phyloP scores from a whole-genome alignment of 1,140 invertebrate genomes.

The Tyrophagus putrescentiae region DNA sequence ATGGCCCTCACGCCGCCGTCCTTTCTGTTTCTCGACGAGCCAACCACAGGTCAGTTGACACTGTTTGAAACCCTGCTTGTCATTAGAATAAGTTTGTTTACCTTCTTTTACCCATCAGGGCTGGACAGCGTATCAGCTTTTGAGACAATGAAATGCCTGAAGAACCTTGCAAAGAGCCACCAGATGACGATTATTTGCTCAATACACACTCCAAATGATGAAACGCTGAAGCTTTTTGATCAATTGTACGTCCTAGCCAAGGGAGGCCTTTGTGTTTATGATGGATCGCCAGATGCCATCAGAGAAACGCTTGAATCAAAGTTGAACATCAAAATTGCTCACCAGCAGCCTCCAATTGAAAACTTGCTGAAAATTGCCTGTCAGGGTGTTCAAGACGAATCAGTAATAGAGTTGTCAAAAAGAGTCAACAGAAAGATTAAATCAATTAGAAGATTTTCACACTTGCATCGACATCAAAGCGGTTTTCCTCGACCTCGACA shows the following conservation, averaged over 20 bases:
- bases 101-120: conserved; percentile 34
- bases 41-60: conserved; percentile 38
- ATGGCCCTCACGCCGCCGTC: conserved; percentile 51
- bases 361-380: not conserved
- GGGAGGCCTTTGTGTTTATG: conserved; percentile 8
- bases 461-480: not conserved
- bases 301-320: not conserved
- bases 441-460: not conserved
- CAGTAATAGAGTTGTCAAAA: not conserved
- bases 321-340: not conserved
- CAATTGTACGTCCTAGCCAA: conserved; percentile 6
- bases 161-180: not conserved
- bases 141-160: not conserved
- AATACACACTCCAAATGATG: conserved; percentile 8
- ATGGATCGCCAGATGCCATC: not conserved
- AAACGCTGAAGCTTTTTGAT: conserved; percentile 11
- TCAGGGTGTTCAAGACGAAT: not conserved
- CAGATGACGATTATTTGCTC: not conserved
- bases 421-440: not conserved
- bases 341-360: not conserved
- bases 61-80: too few relatives aligned
- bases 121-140: not conserved
- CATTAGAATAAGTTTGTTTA: too few relatives aligned
- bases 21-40: conserved; percentile 30
- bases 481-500: not conserved